Evolutionary conservation across 64 coral and sea anemone genomes (phyloP), one percentile per base, ranked within the genome.

Genomic region (Platygyra sinensis): DNA sequence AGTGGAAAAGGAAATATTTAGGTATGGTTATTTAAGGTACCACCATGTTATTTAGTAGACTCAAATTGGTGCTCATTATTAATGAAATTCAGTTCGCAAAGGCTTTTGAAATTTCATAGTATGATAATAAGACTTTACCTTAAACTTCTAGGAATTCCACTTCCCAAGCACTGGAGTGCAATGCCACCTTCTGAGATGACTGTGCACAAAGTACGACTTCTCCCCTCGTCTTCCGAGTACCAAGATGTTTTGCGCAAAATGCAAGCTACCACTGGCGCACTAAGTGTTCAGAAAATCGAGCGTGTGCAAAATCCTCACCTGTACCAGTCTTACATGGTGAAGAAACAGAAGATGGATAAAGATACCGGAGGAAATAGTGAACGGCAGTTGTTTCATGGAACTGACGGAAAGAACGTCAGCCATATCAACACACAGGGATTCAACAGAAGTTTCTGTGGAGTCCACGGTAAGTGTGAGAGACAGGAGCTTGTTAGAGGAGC

Each of bases 371-470:
- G 79, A 24, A 82, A 82, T 6, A 82, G 29, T 19, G 79, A 82
- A 82, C 79, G 29, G 62, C 79, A 62, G 17, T 30, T 82, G 27
- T 82, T 82, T 8, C 79, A 82, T 62, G 79, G 79, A 20, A 82
- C 79, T 4, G 13, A 62, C 2, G 16, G 14, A 0, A 82, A 62
- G 19, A 82, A 82, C 10, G 10, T 82, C 15, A 62, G 17, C 10
- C n/a, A 25, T 19, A 82, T 82, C 24, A 82, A 82, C 79, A 32
- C 79, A 24, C 80, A 83, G 13, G 80, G 80, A 38, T 83, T 83
- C 9, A 83, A 83, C 80, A 64, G 80, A 67, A 83, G 80, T 19
- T 83, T 83, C 14, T 67, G 60, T 67, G 80, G 62, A 50, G 60
- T 8, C 1, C 29, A 83, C 13, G 80, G 80, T 83, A 11, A 50